Evolutionary conservation across 2,797 vertebrate genomes (phyloP).

Genomic region (Pyrocephalus nanus): DNA sequence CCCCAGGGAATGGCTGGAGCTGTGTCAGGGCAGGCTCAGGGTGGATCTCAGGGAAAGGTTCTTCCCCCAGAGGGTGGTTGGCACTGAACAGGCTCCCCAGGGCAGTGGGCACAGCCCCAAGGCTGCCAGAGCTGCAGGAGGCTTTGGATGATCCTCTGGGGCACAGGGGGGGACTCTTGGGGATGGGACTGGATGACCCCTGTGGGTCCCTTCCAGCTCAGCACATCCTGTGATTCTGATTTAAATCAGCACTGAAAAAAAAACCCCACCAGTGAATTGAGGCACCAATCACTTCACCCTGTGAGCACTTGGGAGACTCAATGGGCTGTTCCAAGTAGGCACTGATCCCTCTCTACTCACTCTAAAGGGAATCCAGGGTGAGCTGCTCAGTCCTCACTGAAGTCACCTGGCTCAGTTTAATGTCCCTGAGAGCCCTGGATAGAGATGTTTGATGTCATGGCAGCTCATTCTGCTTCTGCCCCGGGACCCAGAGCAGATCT

Average conservation of each 20-base stretch:
- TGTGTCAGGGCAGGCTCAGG: too few species aligned
- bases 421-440: neutral
- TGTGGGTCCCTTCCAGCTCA: neutral
- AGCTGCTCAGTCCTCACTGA: neutral
- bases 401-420: neutral
- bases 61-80: too few species aligned
- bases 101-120: too few species aligned
- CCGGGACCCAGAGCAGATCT: neutral
- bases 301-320: neutral
- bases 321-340: neutral
- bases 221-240: neutral
- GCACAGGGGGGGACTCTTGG: neutral
- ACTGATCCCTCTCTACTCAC: neutral
- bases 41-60: too few species aligned
- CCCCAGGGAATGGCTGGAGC: too few species aligned
- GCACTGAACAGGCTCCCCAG: too few species aligned
- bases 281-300: neutral
- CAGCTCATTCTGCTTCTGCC: neutral
- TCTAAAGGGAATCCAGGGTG: neutral
- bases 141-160: too few species aligned
- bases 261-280: neutral
- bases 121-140: too few species aligned
- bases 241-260: neutral
- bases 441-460: neutral
- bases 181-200: neutral